These are phyloP conservation scores for Microhierax caerulescens DNA, from an alignment of 2,797 vertebrate species.

Conservation along the genomic window DNA sequence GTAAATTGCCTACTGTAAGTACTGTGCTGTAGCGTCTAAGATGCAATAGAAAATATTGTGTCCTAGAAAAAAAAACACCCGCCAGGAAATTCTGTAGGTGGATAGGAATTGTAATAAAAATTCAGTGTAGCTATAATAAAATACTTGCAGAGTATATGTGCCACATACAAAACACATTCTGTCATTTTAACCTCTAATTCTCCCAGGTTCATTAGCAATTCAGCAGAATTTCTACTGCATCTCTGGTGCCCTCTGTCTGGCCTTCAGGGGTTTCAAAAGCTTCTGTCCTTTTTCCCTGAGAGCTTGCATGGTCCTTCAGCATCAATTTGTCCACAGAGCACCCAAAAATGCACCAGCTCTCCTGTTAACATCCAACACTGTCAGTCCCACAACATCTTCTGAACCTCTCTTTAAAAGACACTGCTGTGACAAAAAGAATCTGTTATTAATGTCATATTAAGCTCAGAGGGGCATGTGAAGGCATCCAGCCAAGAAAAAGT, in stretches of 20 bases:
- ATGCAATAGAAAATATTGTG: background rate
- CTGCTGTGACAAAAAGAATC: background rate
- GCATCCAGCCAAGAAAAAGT: background rate
- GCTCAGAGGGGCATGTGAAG: background rate
- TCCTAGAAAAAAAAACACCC: background rate
- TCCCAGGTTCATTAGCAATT: background rate
- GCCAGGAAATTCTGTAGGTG: constrained; percentile 21
- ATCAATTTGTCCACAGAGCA: background rate
- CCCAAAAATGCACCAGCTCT: background rate
- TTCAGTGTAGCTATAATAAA: background rate
- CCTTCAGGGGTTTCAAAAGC: background rate
- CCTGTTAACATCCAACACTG: rapidly evolving
- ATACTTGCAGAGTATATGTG: background rate
- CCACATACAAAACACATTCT: background rate
- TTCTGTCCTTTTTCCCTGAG: background rate
- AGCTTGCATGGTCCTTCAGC: background rate
- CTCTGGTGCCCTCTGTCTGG: background rate
- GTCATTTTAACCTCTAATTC: background rate
- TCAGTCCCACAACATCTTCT: background rate
- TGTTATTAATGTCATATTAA: background rate
- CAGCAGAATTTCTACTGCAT: background rate
- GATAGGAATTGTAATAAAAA: constrained; percentile 49
- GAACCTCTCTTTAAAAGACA: background rate
- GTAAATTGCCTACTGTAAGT: background rate
- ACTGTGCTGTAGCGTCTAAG: background rate